These are phyloP conservation scores for Atrina japonica DNA, from an alignment of 2,888 invertebrate genomes.

Conservation along the genomic window DNA sequence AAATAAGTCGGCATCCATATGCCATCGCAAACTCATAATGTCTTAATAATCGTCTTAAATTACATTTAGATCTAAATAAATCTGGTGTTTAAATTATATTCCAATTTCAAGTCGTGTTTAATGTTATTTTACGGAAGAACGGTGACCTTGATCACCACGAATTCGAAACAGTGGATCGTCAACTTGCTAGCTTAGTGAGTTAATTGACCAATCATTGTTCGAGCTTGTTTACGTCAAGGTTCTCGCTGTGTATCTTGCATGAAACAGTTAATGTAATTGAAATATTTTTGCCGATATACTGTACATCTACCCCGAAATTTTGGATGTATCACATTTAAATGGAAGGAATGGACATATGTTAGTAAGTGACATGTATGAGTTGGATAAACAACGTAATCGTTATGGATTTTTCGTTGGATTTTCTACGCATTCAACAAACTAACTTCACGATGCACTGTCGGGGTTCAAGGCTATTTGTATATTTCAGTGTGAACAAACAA, in stretches of 20 bases:
- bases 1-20: too few relatives aligned
- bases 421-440: conserved; percentile 22
- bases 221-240: conserved; percentile 69
- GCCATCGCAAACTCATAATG: too few relatives aligned
- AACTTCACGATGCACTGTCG: not conserved
- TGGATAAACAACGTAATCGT: conserved; percentile 34
- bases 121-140: too few relatives aligned
- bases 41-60: too few relatives aligned
- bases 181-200: conserved; percentile 46
- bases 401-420: conserved; percentile 35
- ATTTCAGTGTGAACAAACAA: conserved; percentile 24
- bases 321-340: not conserved
- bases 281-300: too few relatives aligned
- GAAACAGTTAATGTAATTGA: too few relatives aligned
- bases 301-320: too few relatives aligned
- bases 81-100: too few relatives aligned
- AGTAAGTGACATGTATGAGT: conserved; percentile 29
- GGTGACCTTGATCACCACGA: not conserved
- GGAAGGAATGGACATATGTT: conserved; percentile 2
- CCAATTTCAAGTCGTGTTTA: too few relatives aligned
- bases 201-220: conserved; percentile 68
- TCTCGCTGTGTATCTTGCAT: conserved; percentile 1
- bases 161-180: conserved; percentile 51
- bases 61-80: too few relatives aligned
- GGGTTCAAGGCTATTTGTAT: conserved; percentile 23